Percentiles rank a stretch among this genome's conserved stretches.
Conservation (phyloP, 2,888 invertebrate species). For the Aphodius granarius region DNA sequence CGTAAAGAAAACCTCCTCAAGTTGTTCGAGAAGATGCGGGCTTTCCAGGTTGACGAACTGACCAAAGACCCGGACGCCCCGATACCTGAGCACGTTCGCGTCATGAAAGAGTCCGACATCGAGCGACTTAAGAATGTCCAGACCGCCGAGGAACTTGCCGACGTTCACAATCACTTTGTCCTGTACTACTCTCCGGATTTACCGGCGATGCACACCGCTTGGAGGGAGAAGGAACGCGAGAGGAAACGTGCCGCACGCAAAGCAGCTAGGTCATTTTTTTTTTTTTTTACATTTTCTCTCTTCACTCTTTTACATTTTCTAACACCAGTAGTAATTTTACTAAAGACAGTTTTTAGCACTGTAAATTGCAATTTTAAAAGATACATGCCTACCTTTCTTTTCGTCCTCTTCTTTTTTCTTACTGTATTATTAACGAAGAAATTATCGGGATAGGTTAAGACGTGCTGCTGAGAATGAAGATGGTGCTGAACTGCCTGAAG, state of each 20-base stretch:
- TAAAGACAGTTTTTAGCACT: slow-evolving; percentile 41
- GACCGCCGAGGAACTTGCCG: slow-evolving; percentile 88
- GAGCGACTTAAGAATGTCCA: slow-evolving; percentile 76
- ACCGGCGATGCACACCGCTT: slow-evolving; percentile 78
- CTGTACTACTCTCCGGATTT: slow-evolving; percentile 88
- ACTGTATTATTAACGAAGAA: no score
- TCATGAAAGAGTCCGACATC: slow-evolving; percentile 84
- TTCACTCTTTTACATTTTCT: no score
- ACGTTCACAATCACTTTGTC: slow-evolving; percentile 91
- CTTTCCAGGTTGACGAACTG: slow-evolving; percentile 81
- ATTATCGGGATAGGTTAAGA: slow-evolving; percentile 47
- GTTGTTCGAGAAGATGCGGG: slow-evolving; percentile 89
- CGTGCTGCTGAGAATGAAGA: slow-evolving; percentile 64
- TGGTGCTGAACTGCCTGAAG: slow-evolving; percentile 63
- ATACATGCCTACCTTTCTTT: no score
- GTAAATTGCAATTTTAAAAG: no score
- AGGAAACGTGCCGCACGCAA: slow-evolving; percentile 59
- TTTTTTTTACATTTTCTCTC: no score
- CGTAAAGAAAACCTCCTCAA: slow-evolving; percentile 81
- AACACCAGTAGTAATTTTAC: no score
- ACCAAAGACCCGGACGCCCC: slow-evolving; percentile 83
- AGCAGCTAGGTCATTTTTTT: slow-evolving; percentile 38
- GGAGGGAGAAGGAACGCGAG: slow-evolving; percentile 68
- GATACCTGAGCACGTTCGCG: slow-evolving; percentile 77
- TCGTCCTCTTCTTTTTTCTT: no score